phyloP scores from a whole-genome alignment of 2,888 invertebrate species.

The Orthosia gracilis region DNA sequence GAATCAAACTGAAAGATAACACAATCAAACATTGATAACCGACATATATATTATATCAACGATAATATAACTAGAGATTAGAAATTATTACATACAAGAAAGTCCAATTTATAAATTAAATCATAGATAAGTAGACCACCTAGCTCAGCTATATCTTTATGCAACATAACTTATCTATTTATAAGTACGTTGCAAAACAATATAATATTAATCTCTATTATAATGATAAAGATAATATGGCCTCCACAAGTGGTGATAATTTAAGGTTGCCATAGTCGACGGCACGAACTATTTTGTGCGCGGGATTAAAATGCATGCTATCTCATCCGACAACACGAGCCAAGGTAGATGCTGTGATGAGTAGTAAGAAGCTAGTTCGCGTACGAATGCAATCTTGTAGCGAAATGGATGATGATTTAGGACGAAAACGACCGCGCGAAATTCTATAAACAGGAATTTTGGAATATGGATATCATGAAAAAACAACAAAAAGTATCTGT shows the following conservation, averaged over 20 bases:
- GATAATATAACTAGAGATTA: constrained; percentile 16
- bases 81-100: not conserved
- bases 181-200: not conserved
- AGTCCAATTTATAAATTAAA: not conserved
- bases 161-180: constrained; percentile 7
- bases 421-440: too few species aligned
- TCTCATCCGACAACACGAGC: too few species aligned
- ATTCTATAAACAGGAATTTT: too few species aligned
- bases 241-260: not conserved
- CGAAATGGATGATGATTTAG: too few species aligned
- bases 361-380: too few species aligned
- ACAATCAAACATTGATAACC: constrained; percentile 16
- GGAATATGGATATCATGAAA: too few species aligned
- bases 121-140: constrained; percentile 6
- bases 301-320: too few species aligned
- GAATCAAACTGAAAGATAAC: constrained; percentile 23
- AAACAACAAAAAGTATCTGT: too few species aligned
- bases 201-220: not conserved
- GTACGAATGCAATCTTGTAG: too few species aligned
- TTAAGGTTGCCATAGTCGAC: too few species aligned
- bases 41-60: not conserved
- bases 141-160: not conserved
- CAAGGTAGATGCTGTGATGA: too few species aligned
- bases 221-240: constrained; percentile 14
- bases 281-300: too few species aligned